A percentile compares a stretch with the other conserved stretches of the same genome.
These are phyloP conservation scores for Desmophyllum pertusum DNA, from an alignment of 92 coral and sea anemone genomes.

Conservation along the genomic window DNA sequence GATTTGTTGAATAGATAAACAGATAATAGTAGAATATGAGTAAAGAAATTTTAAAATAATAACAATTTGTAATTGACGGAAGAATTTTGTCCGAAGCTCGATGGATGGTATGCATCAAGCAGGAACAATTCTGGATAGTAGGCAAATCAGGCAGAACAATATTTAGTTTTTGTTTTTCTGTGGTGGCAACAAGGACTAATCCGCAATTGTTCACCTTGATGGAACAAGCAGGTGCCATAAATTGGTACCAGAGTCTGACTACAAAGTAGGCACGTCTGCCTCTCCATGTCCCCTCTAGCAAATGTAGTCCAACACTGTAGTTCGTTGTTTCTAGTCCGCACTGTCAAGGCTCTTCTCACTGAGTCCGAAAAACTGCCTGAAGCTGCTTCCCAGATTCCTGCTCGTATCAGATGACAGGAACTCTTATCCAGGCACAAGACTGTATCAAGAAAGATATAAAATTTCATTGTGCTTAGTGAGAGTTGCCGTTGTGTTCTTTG, in stretches of 20 bases:
- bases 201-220: conserved; percentile 61
- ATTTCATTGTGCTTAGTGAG: too few relatives aligned
- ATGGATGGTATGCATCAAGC: conserved; percentile 84
- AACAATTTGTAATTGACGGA: not conserved
- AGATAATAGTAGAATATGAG: too few relatives aligned
- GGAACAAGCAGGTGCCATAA: conserved; percentile 76
- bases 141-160: conserved; percentile 77
- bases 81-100: conserved; percentile 59
- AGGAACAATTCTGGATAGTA: conserved; percentile 88
- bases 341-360: conserved; percentile 52
- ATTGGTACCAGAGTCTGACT: conserved; percentile 78
- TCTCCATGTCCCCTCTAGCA: conserved; percentile 23
- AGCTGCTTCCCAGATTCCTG: conserved; percentile 90
- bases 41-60: not conserved
- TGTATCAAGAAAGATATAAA: too few relatives aligned
- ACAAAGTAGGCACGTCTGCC: conserved; percentile 64
- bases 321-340: conserved; percentile 60
- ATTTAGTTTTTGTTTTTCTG: too few relatives aligned
- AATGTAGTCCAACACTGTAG: conserved; percentile 48
- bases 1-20: too few relatives aligned
- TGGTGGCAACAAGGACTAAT: conserved; percentile 71
- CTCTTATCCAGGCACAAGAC: too few relatives aligned
- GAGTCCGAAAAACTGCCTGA: conserved; percentile 70
- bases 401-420: conserved; percentile 72
- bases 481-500: too few relatives aligned